A percentile compares a stretch with the other conserved stretches of the same genome.
These are phyloP conservation scores for Coryphaenoides rupestris DNA, from an alignment of 2,113 vertebrate species.

Conservation along the genomic window DNA sequence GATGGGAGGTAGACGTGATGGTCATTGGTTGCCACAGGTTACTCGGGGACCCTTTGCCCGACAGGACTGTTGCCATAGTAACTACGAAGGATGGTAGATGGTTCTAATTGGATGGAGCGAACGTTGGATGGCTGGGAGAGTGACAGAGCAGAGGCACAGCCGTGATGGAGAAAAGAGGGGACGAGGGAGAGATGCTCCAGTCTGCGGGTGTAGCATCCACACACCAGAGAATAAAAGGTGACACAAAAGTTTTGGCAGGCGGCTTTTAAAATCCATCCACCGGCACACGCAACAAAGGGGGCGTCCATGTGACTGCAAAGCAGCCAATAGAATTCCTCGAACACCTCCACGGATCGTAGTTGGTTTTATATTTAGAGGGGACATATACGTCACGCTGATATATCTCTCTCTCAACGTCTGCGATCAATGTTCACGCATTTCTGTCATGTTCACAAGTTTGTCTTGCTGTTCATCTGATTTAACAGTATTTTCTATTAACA, in stretches of 20 bases:
- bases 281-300: constrained; percentile 15
- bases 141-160: constrained; percentile 52
- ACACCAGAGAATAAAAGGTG: constrained; percentile 30
- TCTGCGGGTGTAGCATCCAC: constrained; percentile 21
- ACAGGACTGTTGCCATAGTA: constrained; percentile 71
- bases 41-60: constrained; percentile 51
- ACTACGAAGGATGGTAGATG: constrained; percentile 58
- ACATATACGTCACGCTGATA: too few relatives aligned
- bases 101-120: constrained; percentile 70
- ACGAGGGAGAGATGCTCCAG: constrained; percentile 28
- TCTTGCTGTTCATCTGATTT: too few relatives aligned
- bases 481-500: too few relatives aligned
- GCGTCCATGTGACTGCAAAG: too few relatives aligned
- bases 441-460: too few relatives aligned
- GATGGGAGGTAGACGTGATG: background rate
- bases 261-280: constrained; percentile 23
- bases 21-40: constrained; percentile 38
- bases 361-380: too few relatives aligned
- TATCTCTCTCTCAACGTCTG: too few relatives aligned
- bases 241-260: constrained; percentile 47
- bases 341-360: too few relatives aligned
- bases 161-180: constrained; percentile 43
- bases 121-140: constrained; percentile 61
- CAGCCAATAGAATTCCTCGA: too few relatives aligned
- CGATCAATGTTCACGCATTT: too few relatives aligned